phyloP scores from a whole-genome alignment of 2,797 vertebrate genomes.

The Pseudomugil gertrudae region DNA sequence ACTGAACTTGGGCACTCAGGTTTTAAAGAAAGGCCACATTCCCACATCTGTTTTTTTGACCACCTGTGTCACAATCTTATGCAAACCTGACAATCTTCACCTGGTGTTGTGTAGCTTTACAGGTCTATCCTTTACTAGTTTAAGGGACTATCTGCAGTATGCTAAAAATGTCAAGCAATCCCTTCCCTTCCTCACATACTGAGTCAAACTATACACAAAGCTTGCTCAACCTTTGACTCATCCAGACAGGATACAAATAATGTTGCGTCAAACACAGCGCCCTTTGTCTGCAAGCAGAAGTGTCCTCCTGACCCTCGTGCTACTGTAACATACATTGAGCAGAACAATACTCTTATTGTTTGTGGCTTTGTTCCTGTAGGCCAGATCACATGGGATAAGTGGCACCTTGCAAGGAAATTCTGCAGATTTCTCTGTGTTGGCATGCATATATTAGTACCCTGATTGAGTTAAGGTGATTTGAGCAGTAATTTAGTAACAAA shows the following conservation, averaged over 20 bases:
- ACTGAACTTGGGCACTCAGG: too few species aligned
- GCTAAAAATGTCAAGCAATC: slow-evolving; percentile 7
- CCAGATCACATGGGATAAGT: not conserved
- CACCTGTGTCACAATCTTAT: slow-evolving; percentile 8
- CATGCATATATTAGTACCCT: not conserved
- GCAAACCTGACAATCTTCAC: slow-evolving; percentile 3
- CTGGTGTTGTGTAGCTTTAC: not conserved
- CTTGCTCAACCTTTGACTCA: not conserved
- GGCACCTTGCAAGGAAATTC: not conserved
- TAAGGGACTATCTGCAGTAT: not conserved
- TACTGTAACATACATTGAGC: not conserved
- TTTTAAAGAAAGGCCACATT: not conserved
- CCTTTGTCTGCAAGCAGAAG: not conserved
- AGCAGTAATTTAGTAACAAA: not conserved
- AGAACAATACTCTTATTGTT: not conserved
- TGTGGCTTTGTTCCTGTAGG: not conserved
- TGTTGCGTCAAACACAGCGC: not conserved
- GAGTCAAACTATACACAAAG: not conserved
- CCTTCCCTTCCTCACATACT: slow-evolving; percentile 4
- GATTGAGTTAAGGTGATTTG: not conserved
- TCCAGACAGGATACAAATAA: not conserved
- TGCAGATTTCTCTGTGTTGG: too few species aligned
- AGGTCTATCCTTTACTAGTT: slow-evolving; percentile 8
- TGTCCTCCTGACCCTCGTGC: not conserved
- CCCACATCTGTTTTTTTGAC: not conserved